These are phyloP conservation scores for Cassiopea xamachana DNA, from an alignment of 30 jellyfish, hydroid and myxozoan species.

Conservation along the genomic window DNA sequence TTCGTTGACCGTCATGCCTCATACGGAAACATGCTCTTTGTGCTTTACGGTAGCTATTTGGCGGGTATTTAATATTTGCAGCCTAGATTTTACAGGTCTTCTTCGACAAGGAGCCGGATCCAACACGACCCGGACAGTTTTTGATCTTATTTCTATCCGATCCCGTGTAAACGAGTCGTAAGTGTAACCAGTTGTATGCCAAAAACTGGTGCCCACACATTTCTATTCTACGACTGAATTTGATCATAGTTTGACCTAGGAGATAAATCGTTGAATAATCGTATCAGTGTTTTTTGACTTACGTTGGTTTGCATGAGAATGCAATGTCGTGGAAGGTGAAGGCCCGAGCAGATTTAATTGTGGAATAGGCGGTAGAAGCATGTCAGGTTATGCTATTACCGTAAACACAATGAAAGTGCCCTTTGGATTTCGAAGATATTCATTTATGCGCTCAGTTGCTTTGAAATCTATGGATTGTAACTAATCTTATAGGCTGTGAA, in stretches of 20 bases:
- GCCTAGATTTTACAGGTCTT: too few relatives aligned
- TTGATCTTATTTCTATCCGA: too few relatives aligned
- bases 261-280: conserved; percentile 34
- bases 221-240: too few relatives aligned
- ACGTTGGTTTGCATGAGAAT: conserved; percentile 25
- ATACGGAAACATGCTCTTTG: too few relatives aligned
- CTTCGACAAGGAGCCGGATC: too few relatives aligned
- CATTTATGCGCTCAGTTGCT: conserved; percentile 30
- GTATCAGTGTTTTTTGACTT: conserved; percentile 12
- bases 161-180: too few relatives aligned
- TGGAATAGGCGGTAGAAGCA: conserved; percentile 60
- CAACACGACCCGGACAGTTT: too few relatives aligned
- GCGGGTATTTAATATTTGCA: too few relatives aligned
- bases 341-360: conserved; percentile 49
- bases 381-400: conserved; percentile 55
- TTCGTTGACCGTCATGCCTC: too few relatives aligned
- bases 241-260: conserved; percentile 21
- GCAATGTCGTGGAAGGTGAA: background rate
- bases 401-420: conserved; percentile 5
- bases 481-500: conserved; percentile 46
- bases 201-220: too few relatives aligned
- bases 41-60: too few relatives aligned
- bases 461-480: background rate
- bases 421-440: conserved; percentile 14
- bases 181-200: too few relatives aligned